Evolutionary conservation across 1,140 invertebrate species (phyloP), one percentile per base, ranked within the genome.

Genomic region (Rhizoglyphus robini): DNA sequence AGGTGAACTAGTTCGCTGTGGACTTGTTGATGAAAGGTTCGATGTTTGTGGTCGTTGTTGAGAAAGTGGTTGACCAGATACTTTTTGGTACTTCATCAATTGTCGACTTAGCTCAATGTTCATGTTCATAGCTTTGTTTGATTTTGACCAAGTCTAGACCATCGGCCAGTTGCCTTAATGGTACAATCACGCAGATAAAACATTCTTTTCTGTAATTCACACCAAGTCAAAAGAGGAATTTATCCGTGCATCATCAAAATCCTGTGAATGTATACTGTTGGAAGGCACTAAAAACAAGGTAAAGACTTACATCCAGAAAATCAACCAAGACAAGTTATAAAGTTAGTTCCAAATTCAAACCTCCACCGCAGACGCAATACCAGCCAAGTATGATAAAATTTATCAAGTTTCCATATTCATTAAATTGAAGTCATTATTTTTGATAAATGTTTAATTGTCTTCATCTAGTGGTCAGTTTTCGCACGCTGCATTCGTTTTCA

Each of bases 31-130:
- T 51, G 15, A 23, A 8, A 38, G 34, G 23, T 38, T 5, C 25
- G 25, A n/a, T n/a, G n/a, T n/a, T n/a, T n/a, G 57, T 27, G 57
- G 57, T 60, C 23, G 27, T 60, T 60, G 4, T 60, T 60, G 4
- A 5, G 15, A 2, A 46, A 46, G 18, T 3, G 2, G n/a, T n/a
- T n/a, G n/a, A n/a, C n/a, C n/a, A n/a, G n/a, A n/a, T 27, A 11
- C 5, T 49, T 20, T 23, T 23, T 51, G 20, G 29, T 60, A 46
- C 29, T 27, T 18, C 15, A 60, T 48, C n/a, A 64, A 36, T 57
- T 48, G 41, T 49, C 29, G 41, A 1, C 5, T 64, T 36, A 64
- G 25, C n/a, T 64, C 63, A 51, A 64, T 64, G 41, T 64, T 64
- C 18, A 27, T 57, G 29, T 64, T 64, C 27, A 48, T 48, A 1